Evolutionary conservation across 1,140 invertebrate genomes (phyloP), one percentile per base, ranked within the genome.

Genomic region (Calliopsis andreniformis): DNA sequence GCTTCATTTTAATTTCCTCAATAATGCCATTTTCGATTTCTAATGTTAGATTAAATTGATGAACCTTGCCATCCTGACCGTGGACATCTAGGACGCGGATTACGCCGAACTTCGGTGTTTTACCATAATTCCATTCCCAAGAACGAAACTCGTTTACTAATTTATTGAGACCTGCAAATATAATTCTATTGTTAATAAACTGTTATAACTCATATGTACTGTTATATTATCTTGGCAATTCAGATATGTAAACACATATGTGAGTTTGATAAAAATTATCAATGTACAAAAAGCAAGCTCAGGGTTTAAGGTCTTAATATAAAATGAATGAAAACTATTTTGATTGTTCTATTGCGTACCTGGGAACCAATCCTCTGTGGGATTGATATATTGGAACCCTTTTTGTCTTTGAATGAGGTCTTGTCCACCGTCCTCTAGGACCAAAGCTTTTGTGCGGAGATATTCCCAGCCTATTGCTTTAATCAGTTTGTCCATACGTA

Each of bases 71-170:
- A 20, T 84, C 62, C 7, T 81, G 63, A 0, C 32, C 45, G 16
- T 85, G 85, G 2, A 89, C 55, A 58, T 90, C 86, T 1, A 92
- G 35, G 8, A 83, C 63, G 7, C 89, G 88, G 8, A 84, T 89
- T 3, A 97, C 94, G 0, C 93, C 94, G 89, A 98, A 99, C 84
- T 95, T 94, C 0, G 98, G 98, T 1, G 97, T 97, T 87, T 95
- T 95, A n/a, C 97, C 98, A 90, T 94, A 98, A 63, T 94, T 94
- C 97, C 97, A 98, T 59, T 97, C 94, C 97, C 97, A 98, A 18
- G 94, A 95, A 75, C 92, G 87, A 30, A 98, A 94, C 73, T 96
- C 94, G 55, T 93, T 92, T 1, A 88, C 90, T 2, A 92, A 66
- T 67, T 93, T 87, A 30, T 93, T 85, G 14, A 98, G 93, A 83